Conservation (phyloP, 2,888 invertebrate genomes). For the Tolmerus cingulatus region DNA sequence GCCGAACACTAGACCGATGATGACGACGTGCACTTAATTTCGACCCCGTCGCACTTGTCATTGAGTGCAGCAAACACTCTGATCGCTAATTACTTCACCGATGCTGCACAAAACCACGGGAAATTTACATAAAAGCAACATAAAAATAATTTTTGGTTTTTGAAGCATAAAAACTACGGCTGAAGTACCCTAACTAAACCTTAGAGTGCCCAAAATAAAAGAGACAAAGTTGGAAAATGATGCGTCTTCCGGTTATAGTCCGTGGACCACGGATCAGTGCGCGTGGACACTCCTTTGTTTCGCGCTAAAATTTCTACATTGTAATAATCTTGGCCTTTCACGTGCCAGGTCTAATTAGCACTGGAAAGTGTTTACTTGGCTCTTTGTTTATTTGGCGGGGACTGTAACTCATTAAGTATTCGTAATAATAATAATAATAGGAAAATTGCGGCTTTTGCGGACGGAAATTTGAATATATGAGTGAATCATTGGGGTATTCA, state of each 20-base stretch:
- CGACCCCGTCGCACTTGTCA: slow-evolving; percentile 22
- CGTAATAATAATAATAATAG: not conserved
- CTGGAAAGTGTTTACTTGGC: not conserved
- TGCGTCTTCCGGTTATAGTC: slow-evolving; percentile 36
- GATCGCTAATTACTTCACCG: slow-evolving; percentile 9
- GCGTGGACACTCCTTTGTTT: slow-evolving; percentile 26
- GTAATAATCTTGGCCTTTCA: not conserved
- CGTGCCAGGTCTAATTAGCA: slow-evolving; percentile 8
- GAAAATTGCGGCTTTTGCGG: not conserved
- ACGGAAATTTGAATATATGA: not conserved
- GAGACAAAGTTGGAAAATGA: slow-evolving; percentile 12
- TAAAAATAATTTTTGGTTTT: not conserved
- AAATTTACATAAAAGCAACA: slow-evolving; percentile 11
- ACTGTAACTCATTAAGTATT: not conserved
- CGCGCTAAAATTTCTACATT: not conserved
- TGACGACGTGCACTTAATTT: slow-evolving; percentile 18
- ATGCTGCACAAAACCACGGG: not conserved
- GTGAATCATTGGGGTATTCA: not conserved
- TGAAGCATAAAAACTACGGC: not conserved
- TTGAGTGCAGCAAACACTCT: slow-evolving; percentile 23
- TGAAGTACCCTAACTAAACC: not conserved
- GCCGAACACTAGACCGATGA: not conserved
- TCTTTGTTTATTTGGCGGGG: not conserved
- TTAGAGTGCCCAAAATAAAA: not conserved
- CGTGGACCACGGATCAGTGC: slow-evolving; percentile 15